Evolutionary conservation across 2,888 invertebrate genomes (phyloP), one percentile per base, ranked within the genome.

Genomic region (Hoplodrina blanda): DNA sequence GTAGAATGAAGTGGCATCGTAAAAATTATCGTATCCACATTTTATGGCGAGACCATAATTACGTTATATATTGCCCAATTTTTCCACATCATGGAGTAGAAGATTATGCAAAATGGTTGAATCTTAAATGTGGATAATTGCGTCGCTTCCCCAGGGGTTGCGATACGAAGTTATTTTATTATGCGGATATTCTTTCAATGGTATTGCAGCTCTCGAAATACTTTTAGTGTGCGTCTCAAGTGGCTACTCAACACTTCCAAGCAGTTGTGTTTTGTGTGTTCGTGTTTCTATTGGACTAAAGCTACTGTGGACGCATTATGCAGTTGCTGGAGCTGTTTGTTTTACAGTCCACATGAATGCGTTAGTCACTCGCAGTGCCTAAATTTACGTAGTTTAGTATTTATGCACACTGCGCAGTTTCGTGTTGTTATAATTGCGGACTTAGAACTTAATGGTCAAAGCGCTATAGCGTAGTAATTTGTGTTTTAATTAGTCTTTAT

Each of bases 41-140:
- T 83, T 83, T 83, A 83, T 72, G 33, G 65, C 56, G 33, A 44
- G 30, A 50, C 59, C 54, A 56, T 73, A 82, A 84, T 83, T 78
- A 82, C 69, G 64, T 76, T 75, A 78, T 84, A 80, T 81, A 85
- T 76, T 66, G 54, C 55, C 69, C 52, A 78, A 76, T 82, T 82
- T 80, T 80, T 84, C 69, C 67, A 82, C 68, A 76, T 69, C 82
- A 75, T 53, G 55, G 50, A 68, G 72, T 68, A 64, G 73, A 78
- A 78, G 83, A 82, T 82, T 83, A 83, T 80, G 78, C 78, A 77
- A 81, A 85, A 81, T 64, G 78, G 69, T 55, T 68, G 75, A 77
- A 75, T 84, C 68, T 72, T 78, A 67, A 81, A 85, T 74, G 68
- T 74, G 72, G 73, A 81, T 83, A 84, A 83, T 83, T 78, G 69